phyloP scores from a whole-genome alignment of 2,888 invertebrate genomes.

The Vesta saturnalis region DNA sequence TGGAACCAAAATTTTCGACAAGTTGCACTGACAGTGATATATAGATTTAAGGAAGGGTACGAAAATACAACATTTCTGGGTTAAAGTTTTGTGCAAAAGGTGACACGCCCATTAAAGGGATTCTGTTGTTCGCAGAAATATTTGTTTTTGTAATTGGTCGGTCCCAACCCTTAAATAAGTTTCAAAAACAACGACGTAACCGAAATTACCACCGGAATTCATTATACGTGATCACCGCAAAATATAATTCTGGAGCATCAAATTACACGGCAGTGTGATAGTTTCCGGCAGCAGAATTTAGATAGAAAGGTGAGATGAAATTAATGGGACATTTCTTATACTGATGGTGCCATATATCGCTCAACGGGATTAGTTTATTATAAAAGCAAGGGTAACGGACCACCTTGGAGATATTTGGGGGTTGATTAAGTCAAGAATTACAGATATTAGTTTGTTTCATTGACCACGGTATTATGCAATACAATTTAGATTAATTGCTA shows the following conservation, averaged over 20 bases:
- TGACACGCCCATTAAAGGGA: conserved; percentile 40
- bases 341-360: conserved; percentile 47
- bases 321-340: conserved; percentile 44
- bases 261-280: conserved; percentile 37
- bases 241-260: conserved; percentile 30
- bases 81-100: conserved; percentile 40
- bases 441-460: conserved; percentile 34
- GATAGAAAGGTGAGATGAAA: conserved; percentile 44
- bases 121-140: conserved; percentile 30
- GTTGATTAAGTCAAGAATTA: conserved; percentile 42
- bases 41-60: conserved; percentile 38
- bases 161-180: conserved; percentile 31
- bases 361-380: conserved; percentile 42
- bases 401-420: conserved; percentile 42
- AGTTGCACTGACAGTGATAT: conserved; percentile 40
- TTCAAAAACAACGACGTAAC: conserved; percentile 25
- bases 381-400: conserved; percentile 36
- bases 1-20: conserved; percentile 7
- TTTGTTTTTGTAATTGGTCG: conserved; percentile 35
- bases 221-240: conserved; percentile 33
- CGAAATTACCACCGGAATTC: conserved; percentile 29
- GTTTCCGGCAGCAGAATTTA: conserved; percentile 37
- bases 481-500: conserved; percentile 11
- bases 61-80: conserved; percentile 28
- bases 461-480: conserved; percentile 19